Base-by-base conservation (phyloP, 2,888 invertebrate species). In the Emmelina monodactyla region DNA sequence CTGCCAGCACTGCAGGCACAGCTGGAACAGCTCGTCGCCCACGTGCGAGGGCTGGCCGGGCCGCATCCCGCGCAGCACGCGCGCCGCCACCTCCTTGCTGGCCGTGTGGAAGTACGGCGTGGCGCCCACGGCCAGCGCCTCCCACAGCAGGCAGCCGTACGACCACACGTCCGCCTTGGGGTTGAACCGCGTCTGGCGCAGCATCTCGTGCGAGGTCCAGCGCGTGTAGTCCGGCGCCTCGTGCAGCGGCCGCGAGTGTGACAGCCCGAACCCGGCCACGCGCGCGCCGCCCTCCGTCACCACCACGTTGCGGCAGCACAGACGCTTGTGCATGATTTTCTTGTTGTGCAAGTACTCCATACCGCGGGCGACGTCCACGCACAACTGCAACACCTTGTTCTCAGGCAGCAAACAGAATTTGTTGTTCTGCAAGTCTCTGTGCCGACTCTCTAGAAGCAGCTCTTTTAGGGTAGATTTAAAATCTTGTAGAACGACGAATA, bases 1-100 rank as follows among this genome's bases (percentile, higher is more conserved):
- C 58, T 91, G 90, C 93, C 93, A 94, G 55, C 93, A 93, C 53
- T 91, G 88, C 30, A 89, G 71, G 71, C 92, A 86, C 37, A 92
- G 66, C 62, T 93, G 92, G 63, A 92, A 92, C 16, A 93, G 68
- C 46, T 90, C 89, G 56, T 90, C 90, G 14, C 85, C 88, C 15
- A 90, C 84, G 55, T 89, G 89, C 2, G 83, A 81, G 1, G 91
- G 83, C 55, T 92, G 92, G 0, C 86, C 84, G 0, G 92, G 85
- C 30, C 91, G 82, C 53, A 87, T 78, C 1, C 92, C 91, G 40
- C 85, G 82, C 41, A 86, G 73, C 9, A 92, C 80, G 34, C 89
- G 83, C 7, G 86, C 85, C 0, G 85, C 67, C 1, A 92, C 80
- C 50, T 90, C 89, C 49, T 84, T 84, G 38, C 82, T 86, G 3